Evolutionary conservation across 2,888 invertebrate genomes (phyloP), one percentile per base, ranked within the genome.

Genomic region (Petrophora chlorosata): DNA sequence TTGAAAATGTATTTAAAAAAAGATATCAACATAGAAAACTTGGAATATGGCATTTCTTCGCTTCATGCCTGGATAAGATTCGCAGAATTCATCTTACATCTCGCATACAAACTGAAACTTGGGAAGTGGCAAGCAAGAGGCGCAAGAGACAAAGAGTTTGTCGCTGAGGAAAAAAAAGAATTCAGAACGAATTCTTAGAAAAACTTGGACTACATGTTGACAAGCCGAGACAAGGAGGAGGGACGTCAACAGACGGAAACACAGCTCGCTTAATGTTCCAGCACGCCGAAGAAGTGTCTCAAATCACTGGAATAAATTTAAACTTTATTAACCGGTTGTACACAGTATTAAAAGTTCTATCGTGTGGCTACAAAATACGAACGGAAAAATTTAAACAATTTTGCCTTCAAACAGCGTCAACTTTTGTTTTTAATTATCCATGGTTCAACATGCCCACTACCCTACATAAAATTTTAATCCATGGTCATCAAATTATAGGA

Each of bases 31-130:
- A 19, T 19, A 7, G 1, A 7, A 7, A 19, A n/a, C n/a, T 7
- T 19, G 19, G 19, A 19, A 40, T 50, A 40, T 16, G 46, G 56
- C 5, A 43, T 52, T 28, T 57, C 49, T 2, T 46, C 46, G n/a
- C 39, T 57, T n/a, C 54, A 52, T 43, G 53, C 51, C 5, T 57
- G 46, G 48, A 54, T 54, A 22, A n/a, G 49, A 12, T 46, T 42
- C 39, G 29, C 42, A n/a, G 46, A 46, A 32, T 54, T 28, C 14
- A 42, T 54, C 8, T 46, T 54, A 12, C 49, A 54, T 35, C 8
- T 49, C 2, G 16, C 22, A n/a, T 44, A 28, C 33, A 13, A 44
- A 51, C 13, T 26, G 26, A 15, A 33, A 29, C 12, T 23, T 41
- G 19, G 5, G 10, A 28, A 28, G 7, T 12, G 12, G 10, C 28